Conservation (phyloP, 2,888 invertebrate species). For the Volucella inanis region DNA sequence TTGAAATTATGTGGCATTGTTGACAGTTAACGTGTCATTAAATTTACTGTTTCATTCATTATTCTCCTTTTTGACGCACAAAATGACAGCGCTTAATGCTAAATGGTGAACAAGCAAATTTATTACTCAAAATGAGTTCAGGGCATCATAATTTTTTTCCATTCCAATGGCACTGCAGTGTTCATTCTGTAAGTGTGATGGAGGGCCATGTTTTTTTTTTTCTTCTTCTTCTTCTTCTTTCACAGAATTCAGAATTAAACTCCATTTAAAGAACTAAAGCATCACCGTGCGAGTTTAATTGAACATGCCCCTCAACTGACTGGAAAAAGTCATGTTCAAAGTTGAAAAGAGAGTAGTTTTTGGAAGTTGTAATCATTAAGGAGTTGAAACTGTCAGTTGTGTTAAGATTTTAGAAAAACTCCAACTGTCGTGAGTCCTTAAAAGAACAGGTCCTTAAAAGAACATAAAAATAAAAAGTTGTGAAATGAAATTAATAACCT, state of each 20-base stretch:
- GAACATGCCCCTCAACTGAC: not conserved
- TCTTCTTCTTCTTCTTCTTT: too few species aligned
- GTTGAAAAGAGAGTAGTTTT: not conserved
- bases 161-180: not conserved
- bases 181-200: not conserved
- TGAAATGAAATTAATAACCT: too few species aligned
- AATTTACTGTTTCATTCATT: not conserved
- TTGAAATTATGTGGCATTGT: constrained; percentile 19
- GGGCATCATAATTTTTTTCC: not conserved
- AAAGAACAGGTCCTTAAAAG: too few species aligned
- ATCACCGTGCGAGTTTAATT: not conserved
- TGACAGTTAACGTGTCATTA: constrained; percentile 29
- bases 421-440: too few species aligned
- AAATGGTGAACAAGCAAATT: not conserved
- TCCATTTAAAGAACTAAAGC: too few species aligned
- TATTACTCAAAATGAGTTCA: constrained; percentile 1
- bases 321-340: too few species aligned
- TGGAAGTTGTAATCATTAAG: not conserved
- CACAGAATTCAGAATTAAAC: too few species aligned
- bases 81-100: not conserved
- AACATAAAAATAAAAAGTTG: too few species aligned
- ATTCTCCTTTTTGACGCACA: not conserved
- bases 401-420: not conserved
- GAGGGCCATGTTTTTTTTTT: not conserved
- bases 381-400: constrained; percentile 8